Evolutionary conservation across 2,113 vertebrate genomes (phyloP), one percentile per base, ranked within the genome.

Genomic region (Gorsachius goisagi): DNA sequence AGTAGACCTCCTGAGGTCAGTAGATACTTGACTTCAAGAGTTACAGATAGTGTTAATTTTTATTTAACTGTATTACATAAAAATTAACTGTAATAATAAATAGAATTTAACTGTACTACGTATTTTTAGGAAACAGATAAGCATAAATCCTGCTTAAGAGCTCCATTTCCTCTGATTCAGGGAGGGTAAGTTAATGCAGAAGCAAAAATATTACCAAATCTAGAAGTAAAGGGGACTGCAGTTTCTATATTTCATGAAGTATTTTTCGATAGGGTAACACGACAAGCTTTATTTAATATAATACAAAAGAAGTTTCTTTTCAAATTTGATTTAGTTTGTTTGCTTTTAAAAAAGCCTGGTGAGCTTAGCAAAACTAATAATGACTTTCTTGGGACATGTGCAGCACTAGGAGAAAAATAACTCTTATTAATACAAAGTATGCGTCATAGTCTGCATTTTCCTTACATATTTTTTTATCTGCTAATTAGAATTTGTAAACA

Each of bases 401-500:
- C n/a, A 62, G 50, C 23, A 79, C 47, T 76, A 59, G 79, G 79
- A 92, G 89, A 89, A 96, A 93, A 95, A 87, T 93, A 96, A 53
- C 33, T 64, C 58, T 77, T 93, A 55, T 78, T 93, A 94, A 80
- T 88, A 83, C 53, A 28, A 90, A 77, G 49, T 75, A 78, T 92
- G 86, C 3, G 41, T 90, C 80, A 88, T 12, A 94, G 85, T 93
- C 86, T 91, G 71, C 21, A 28, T 90, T 97, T 93, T 93, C 79
- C 44, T 96, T 90, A 78, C 73, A 89, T 88, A 83, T 95, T 67
- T 96, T 91, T 93, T 95, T 88, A 95, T 95, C 89, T 79, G 26
- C 35, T 96, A 88, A 88, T 78, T 91, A 33, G 58, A 90, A 73
- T 62, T 94, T 95, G 86, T 94, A 92, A 94, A 94, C 92, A 89